Conservation (phyloP, 2,113 vertebrate species). For the Prietella phreatophila region DNA sequence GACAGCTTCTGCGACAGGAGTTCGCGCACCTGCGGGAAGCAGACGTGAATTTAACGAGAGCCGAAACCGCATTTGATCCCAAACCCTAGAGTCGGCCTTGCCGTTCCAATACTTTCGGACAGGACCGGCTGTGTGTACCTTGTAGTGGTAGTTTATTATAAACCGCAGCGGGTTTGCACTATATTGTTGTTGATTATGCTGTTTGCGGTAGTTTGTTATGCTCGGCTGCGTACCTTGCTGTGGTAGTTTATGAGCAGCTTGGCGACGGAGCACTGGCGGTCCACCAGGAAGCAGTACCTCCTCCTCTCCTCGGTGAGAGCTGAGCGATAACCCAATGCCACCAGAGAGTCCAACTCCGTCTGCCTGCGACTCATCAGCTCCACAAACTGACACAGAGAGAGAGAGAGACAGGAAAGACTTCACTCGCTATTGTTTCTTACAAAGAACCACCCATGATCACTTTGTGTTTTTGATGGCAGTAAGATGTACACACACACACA, state of each 20-base stretch:
- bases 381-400: slow-evolving; percentile 70
- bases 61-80: no score
- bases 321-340: slow-evolving; percentile 78
- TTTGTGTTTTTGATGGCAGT: slow-evolving; percentile 16
- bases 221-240: slow-evolving; percentile 71
- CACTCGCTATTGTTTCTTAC: not conserved
- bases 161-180: slow-evolving; percentile 58
- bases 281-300: slow-evolving; percentile 82
- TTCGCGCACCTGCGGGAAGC: slow-evolving; percentile 74
- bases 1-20: slow-evolving; percentile 79
- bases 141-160: not conserved
- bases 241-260: slow-evolving; percentile 82
- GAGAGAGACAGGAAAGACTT: slow-evolving; percentile 1
- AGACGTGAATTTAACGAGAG: not conserved
- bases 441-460: not conserved
- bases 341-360: slow-evolving; percentile 76
- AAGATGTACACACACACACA: not conserved
- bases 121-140: no score
- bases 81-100: no score
- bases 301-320: slow-evolving; percentile 81
- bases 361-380: slow-evolving; percentile 83
- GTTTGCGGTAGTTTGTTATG: not conserved
- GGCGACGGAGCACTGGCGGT: slow-evolving; percentile 81
- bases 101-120: no score
- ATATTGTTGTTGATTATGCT: not conserved